Base-by-base conservation (phyloP, 2,113 vertebrate genomes). In the Rafetus swinhoei region DNA sequence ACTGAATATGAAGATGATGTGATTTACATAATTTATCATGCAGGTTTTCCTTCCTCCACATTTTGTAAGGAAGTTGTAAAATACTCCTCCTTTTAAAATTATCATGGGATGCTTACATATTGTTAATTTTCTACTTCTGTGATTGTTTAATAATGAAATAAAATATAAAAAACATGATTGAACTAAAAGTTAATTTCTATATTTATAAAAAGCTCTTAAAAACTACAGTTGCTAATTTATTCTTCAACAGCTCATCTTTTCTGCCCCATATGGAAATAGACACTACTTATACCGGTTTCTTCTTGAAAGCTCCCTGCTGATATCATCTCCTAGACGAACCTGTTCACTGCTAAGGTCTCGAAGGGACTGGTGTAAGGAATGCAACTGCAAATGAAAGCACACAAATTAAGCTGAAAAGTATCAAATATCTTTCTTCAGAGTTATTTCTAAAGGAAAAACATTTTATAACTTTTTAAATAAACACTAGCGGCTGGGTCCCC, bases 311-410 rank as follows among this genome's bases (percentile, higher is more conserved):
- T 99, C 99, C 83, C 97, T 98, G 94, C 98, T 98, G 95, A 99
- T 97, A 90, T 99, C 99, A 10, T 98, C 98, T 92, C 98, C 98
- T 8, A 99, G 96, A 55, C 99, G 98, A 94, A 98, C 85, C 93
- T 99, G 99, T 92, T 99, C 99, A 95, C 98, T 98, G 72, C 95
- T 98, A 90, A 99, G 98, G 93, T 99, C 99, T 93, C 99, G 98
- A 92, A 99, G 94, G 52, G 99, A 99, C 92, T 99, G 99, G 93
- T 99, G 99, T 86, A 99, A 93, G 80, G 95, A 95, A 94, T 99
- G 99, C 85, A 99, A 87, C 99, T 99, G 94, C 55, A 93, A 86
- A 90, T 89, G 24, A 95, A 94, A 95, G 56, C 0, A 93, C 2
- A 86, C 3, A 84, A 59, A 65, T 82, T 79, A 87, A 84, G 32